Conservation (phyloP, 2,113 vertebrate species). For the Desmodus rotundus region DNA sequence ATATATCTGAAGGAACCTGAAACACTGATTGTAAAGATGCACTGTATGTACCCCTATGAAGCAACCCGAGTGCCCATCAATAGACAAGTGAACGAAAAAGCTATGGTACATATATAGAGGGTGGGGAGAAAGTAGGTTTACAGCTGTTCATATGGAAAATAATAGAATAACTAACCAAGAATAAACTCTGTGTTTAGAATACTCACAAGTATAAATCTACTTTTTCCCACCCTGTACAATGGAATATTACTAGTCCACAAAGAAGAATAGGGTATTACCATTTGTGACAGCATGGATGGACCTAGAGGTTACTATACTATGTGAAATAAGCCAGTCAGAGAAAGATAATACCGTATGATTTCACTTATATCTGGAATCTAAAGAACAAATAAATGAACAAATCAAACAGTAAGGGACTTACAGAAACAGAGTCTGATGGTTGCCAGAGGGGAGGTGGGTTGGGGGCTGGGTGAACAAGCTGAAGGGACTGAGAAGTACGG, state of each 20-base stretch:
- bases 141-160: neutral
- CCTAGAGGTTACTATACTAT: neutral
- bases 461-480: neutral
- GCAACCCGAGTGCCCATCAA: neutral
- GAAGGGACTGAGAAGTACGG: neutral
- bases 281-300: neutral
- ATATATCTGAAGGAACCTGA: neutral
- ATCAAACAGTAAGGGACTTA: neutral
- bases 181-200: neutral
- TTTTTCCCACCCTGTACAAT: neutral
- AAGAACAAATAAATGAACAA: neutral
- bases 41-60: neutral
- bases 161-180: neutral
- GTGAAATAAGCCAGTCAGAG: neutral
- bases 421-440: neutral
- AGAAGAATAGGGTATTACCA: neutral
- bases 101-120: neutral
- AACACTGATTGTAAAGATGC: neutral
- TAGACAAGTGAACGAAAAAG: neutral
- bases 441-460: neutral
- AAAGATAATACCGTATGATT: neutral
- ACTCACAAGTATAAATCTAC: neutral
- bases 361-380: neutral
- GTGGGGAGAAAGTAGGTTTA: neutral
- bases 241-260: neutral